Evolutionary conservation across 30 jellyfish, hydroid and myxozoan species (phyloP).

Genomic region (Phacellophora camtschatica): DNA sequence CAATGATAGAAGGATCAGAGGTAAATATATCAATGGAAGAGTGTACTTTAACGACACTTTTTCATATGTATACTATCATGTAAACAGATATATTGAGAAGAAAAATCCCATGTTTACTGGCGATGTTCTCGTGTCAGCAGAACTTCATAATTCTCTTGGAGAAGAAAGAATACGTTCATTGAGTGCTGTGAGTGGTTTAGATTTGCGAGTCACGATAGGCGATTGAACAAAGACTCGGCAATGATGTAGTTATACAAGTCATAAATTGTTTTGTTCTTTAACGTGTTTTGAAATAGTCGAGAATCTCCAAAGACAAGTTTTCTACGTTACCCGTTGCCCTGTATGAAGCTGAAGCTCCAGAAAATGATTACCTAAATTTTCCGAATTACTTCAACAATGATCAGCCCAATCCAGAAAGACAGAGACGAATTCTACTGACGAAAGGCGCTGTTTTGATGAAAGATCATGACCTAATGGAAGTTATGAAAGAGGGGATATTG

Average conservation of each 20-base stretch:
- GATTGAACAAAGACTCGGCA: too few species aligned
- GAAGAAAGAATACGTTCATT: neutral
- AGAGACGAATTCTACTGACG: neutral
- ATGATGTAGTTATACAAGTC: too few species aligned
- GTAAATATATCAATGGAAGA: neutral
- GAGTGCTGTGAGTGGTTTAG: neutral
- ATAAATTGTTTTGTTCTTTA: too few species aligned
- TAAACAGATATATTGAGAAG: neutral
- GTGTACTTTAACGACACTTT: neutral
- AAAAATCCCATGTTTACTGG: neutral
- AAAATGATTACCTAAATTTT: neutral
- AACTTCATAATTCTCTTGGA: neutral
- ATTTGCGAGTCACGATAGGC: neutral
- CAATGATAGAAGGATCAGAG: neutral
- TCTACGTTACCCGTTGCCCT: neutral
- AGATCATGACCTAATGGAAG: neutral
- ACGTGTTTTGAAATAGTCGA: too few species aligned
- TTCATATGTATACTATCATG: neutral
- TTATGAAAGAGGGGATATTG: neutral
- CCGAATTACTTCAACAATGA: neutral
- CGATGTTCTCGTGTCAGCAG: neutral
- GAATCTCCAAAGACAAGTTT: neutral
- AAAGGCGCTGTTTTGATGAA: neutral
- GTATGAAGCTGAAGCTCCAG: neutral
- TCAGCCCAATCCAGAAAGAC: neutral